phyloP scores from a whole-genome alignment of 2,888 invertebrate species.

The Drosophila heteroneura region DNA sequence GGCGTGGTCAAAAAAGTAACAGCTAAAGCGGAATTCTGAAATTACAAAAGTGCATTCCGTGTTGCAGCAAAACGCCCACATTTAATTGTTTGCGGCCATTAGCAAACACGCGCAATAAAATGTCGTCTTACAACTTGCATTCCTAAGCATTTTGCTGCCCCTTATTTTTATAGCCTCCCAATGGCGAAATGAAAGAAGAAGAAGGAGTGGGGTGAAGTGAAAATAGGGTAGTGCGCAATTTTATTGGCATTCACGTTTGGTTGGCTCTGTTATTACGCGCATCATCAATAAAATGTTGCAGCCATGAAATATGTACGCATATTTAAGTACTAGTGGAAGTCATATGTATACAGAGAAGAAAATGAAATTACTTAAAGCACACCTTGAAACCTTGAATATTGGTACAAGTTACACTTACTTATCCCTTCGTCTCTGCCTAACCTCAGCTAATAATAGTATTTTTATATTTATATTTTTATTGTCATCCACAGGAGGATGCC shows the following conservation, averaged over 20 bases:
- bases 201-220: not conserved
- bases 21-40: conserved; percentile 20
- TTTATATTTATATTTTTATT: not conserved
- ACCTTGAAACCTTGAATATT: not conserved
- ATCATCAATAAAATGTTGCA: conserved; percentile 29
- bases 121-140: conserved; percentile 30
- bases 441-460: not conserved
- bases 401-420: not conserved
- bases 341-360: not conserved
- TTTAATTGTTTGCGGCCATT: conserved; percentile 55
- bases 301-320: not conserved
- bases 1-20: conserved; percentile 39
- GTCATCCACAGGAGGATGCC: conserved; percentile 94
- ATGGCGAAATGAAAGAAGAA: not conserved
- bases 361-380: not conserved
- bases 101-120: conserved; percentile 29
- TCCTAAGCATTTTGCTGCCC: conserved; percentile 12
- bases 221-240: conserved; percentile 1
- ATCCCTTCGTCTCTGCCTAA: not conserved
- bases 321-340: not conserved
- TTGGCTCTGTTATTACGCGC: conserved; percentile 8
- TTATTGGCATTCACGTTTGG: conserved; percentile 20
- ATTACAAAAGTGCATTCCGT: conserved; percentile 39
- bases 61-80: conserved; percentile 45
- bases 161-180: conserved; percentile 9